phyloP scores from a whole-genome alignment of 1,140 invertebrate species.

The Drosophila willistoni region DNA sequence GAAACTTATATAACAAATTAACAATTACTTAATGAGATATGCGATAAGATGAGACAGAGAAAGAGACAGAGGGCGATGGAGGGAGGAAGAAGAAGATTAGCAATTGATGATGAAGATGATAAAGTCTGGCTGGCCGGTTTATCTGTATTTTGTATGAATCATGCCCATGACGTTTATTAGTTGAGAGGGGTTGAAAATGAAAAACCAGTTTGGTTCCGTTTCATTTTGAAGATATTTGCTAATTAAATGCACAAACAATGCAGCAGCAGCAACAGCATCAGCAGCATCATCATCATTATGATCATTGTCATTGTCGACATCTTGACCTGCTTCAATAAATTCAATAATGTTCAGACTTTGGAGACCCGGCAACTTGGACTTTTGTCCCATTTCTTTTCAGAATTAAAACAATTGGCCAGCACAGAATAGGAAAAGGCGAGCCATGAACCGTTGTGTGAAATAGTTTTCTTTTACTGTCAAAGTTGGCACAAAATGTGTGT shows the following conservation, averaged over 20 bases:
- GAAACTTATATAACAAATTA: constrained; percentile 14
- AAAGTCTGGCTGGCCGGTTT: constrained; percentile 20
- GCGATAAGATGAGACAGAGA: background rate
- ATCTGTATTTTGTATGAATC: constrained; percentile 7
- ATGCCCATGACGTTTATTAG: constrained; percentile 39
- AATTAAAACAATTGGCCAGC: constrained; percentile 25
- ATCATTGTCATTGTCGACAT: constrained; percentile 12
- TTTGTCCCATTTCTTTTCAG: constrained; percentile 24
- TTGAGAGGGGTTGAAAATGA: constrained; percentile 33
- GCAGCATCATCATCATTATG: background rate
- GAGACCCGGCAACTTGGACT: constrained; percentile 14
- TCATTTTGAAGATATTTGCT: constrained; percentile 29
- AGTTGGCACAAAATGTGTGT: constrained; percentile 44
- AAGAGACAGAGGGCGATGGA: no score
- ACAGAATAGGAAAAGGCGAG: constrained; percentile 43
- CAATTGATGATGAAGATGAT: constrained; percentile 7
- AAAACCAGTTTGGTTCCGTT: constrained; percentile 39
- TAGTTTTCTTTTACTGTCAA: constrained; percentile 40
- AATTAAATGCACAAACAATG: constrained; percentile 60
- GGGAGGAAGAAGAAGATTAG: background rate
- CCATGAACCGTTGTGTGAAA: constrained; percentile 58
- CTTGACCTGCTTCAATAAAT: constrained; percentile 73
- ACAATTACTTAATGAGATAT: constrained; percentile 6
- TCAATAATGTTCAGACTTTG: constrained; percentile 1
- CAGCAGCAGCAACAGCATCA: background rate